Evolutionary conservation across 1,140 invertebrate species (phyloP).

Genomic region (Latrodectus geometricus): DNA sequence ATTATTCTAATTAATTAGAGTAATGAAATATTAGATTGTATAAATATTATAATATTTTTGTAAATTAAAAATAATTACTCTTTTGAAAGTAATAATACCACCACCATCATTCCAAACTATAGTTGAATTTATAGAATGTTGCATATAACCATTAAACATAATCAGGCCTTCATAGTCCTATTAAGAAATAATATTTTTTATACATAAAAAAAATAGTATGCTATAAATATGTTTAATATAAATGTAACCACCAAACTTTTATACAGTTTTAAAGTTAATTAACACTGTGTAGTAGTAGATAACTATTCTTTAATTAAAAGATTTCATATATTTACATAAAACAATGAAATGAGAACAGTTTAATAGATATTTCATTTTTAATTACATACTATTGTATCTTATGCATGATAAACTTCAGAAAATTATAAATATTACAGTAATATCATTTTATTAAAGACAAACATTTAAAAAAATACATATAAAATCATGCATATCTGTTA

Average conservation of each 20-base stretch:
- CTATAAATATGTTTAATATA: background rate
- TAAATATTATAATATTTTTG: background rate
- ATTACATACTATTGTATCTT: too few species aligned
- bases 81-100: conserved; percentile 47
- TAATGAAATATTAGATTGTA: background rate
- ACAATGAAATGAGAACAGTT: too few species aligned
- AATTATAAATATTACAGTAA: too few species aligned
- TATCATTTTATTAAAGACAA: too few species aligned
- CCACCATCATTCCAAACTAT: conserved; percentile 46
- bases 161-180: conserved; percentile 50
- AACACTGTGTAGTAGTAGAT: background rate
- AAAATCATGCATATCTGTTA: too few species aligned
- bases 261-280: background rate
- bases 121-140: background rate
- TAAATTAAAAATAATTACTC: conserved; percentile 9
- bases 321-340: too few species aligned
- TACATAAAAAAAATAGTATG: background rate
- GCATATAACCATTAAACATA: conserved; percentile 40
- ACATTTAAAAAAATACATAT: too few species aligned
- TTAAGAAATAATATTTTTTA: background rate
- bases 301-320: background rate
- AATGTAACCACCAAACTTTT: background rate
- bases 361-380: too few species aligned
- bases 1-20: background rate
- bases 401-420: too few species aligned